Base-by-base conservation (phyloP, 2,888 invertebrate species). In the Meghimatium bilineatum region DNA sequence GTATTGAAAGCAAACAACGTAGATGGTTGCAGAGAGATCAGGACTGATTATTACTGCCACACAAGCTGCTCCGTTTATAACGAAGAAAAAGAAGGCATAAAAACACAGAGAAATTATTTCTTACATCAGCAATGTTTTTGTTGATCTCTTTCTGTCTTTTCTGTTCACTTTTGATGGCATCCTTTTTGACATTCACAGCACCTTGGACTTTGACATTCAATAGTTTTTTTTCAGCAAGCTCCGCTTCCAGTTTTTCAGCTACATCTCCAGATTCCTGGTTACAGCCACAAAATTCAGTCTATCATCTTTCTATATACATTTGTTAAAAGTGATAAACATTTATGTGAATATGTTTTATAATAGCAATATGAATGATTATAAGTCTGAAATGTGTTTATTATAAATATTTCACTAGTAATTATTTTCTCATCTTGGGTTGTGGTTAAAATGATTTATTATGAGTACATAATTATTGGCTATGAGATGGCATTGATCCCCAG, bases 91-190 rank as follows among this genome's bases (percentile, higher is more conserved):
- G 5, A 38, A n/a, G 14, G n/a, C n/a, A 12, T 26, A 49, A 6
- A 60, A 52, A 23, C 2, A 34, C 44, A 26, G 44, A 32, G 12
- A 10, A 78, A 84, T 44, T 12, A 44, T 44, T 44, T 44, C 44
- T 84, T 90, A 94, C 97, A 84, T 96, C 96, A 0, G 92, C 92
- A 8, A 96, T 94, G 89, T 95, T 96, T 87, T 95, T 95, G 87
- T 95, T 94, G 63, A 97, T 93, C 89, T 96, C 95, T 63, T 95
- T 95, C n/a, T 95, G 94, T 87, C 96, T 95, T 89, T 96, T 96
- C 83, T 95, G 94, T 91, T 96, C 96, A 69, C 95, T 95, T 85
- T 95, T 95, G 23, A 97, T 94, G 77, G 94, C 95, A 81, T 96
- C 96, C 87, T 95, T 95, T 26, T 95, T 95, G 12, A 96, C 95